Evolutionary conservation across 2,888 invertebrate species (phyloP).

Genomic region (Philereme transversata): DNA sequence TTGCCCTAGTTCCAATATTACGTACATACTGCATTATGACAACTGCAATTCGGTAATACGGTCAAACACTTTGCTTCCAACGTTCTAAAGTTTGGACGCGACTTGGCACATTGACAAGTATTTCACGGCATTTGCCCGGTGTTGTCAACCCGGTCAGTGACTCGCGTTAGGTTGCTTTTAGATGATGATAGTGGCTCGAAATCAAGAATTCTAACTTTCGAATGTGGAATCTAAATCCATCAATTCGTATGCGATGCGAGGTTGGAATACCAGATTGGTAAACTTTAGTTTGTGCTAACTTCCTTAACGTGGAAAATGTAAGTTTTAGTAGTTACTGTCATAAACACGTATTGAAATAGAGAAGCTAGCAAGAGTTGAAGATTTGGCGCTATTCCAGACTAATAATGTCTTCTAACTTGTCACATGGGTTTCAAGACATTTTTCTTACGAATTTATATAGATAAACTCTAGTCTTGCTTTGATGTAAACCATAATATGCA

Average conservation of each 20-base stretch:
- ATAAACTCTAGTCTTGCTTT: no score
- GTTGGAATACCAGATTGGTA: no score
- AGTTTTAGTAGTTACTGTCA: no score
- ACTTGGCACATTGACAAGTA: slow-evolving; percentile 76
- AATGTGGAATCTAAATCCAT: background rate
- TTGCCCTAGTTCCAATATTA: slow-evolving; percentile 33
- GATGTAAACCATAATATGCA: background rate
- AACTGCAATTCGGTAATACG: slow-evolving; percentile 54
- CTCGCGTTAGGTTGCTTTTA: slow-evolving; percentile 49
- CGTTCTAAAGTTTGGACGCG: slow-evolving; percentile 32
- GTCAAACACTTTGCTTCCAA: slow-evolving; percentile 42
- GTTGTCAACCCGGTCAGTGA: slow-evolving; percentile 69
- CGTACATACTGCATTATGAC: slow-evolving; percentile 55
- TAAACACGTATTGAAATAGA: no score
- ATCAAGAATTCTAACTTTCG: background rate
- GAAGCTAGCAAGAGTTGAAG: no score
- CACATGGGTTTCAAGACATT: slow-evolving; percentile 3
- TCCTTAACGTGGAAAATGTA: no score
- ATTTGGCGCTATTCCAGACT: slow-evolving; percentile 9
- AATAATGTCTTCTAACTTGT: slow-evolving; percentile 6
- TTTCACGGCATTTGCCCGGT: slow-evolving; percentile 66
- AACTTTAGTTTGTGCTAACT: no score
- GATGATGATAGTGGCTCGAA: slow-evolving; percentile 19
- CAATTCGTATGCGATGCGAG: no score
- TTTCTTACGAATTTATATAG: no score